A percentile compares a stretch with the other conserved stretches of the same genome.
phyloP scores from a whole-genome alignment of 2,113 vertebrate genomes.

The Microtus montanus region DNA sequence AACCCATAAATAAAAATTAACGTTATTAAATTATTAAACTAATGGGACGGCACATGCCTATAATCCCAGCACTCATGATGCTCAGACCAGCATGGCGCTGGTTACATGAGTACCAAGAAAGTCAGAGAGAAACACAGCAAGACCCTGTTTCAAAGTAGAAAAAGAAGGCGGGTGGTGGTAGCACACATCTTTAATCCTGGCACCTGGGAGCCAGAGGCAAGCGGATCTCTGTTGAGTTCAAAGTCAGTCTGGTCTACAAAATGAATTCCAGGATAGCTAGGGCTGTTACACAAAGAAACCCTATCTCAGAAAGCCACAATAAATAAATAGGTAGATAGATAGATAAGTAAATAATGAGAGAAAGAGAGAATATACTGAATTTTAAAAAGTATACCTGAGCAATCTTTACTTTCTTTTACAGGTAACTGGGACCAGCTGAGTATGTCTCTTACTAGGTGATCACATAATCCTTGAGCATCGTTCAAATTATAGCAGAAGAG shows the following conservation, averaged over 20 bases:
- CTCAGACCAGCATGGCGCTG: neutral
- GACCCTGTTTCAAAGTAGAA: neutral
- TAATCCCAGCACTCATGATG: neutral
- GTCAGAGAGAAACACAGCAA: neutral
- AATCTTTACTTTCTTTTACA: conserved; percentile 63
- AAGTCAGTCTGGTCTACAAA: neutral
- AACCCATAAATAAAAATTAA: neutral
- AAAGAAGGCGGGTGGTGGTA: neutral
- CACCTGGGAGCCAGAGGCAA: neutral
- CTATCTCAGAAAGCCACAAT: neutral
- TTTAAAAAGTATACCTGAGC: conserved; percentile 81
- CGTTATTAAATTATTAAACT: neutral
- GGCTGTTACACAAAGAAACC: neutral
- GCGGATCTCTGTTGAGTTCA: neutral
- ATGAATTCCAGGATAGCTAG: neutral
- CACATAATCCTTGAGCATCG: conserved; percentile 94
- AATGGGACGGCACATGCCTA: neutral
- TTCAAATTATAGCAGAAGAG: conserved; percentile 91
- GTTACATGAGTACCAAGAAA: neutral
- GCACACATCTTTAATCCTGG: neutral
- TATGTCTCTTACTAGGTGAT: conserved; percentile 90
- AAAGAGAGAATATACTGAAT: neutral
- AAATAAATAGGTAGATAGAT: neutral
- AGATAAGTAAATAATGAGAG: neutral
- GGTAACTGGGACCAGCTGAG: conserved; percentile 82